phyloP scores from a whole-genome alignment of 2,113 vertebrate species.

The Prinia subflava region DNA sequence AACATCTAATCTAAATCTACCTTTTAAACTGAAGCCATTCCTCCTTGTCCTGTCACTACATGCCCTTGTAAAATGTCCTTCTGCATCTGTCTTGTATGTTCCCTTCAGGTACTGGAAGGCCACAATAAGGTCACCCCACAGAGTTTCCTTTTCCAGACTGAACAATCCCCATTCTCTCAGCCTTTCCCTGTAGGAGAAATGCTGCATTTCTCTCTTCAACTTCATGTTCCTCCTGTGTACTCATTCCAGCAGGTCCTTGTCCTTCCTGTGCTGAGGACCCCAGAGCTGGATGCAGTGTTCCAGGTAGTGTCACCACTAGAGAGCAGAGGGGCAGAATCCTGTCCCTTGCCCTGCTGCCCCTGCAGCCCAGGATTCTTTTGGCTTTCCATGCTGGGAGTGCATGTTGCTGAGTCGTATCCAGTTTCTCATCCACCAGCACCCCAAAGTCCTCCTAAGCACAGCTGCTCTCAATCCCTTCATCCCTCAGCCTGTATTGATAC shows the following conservation, averaged over 20 bases:
- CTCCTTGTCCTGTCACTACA: not conserved
- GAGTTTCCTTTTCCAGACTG: not conserved
- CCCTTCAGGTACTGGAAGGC: not conserved
- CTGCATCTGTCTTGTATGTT: not conserved
- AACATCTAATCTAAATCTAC: not conserved
- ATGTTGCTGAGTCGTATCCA: not conserved
- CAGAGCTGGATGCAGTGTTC: not conserved
- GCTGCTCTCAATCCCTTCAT: not conserved
- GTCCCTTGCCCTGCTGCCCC: not conserved
- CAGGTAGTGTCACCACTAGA: not conserved
- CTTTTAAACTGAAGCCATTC: not conserved
- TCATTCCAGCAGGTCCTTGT: not conserved
- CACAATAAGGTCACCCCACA: fast-evolving
- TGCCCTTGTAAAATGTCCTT: not conserved
- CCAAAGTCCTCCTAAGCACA: not conserved
- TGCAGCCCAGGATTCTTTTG: not conserved
- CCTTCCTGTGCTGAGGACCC: not conserved
- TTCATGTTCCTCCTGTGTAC: not conserved
- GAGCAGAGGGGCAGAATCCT: not conserved
- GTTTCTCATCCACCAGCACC: not conserved
- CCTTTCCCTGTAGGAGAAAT: not conserved
- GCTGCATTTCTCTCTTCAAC: not conserved
- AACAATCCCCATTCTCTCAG: not conserved
- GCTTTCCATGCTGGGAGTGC: not conserved
- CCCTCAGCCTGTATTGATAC: not conserved